Percentiles rank a stretch among this genome's conserved stretches.
phyloP scores from a whole-genome alignment of 2,113 vertebrate genomes.

The Herpetotheres cachinnans region DNA sequence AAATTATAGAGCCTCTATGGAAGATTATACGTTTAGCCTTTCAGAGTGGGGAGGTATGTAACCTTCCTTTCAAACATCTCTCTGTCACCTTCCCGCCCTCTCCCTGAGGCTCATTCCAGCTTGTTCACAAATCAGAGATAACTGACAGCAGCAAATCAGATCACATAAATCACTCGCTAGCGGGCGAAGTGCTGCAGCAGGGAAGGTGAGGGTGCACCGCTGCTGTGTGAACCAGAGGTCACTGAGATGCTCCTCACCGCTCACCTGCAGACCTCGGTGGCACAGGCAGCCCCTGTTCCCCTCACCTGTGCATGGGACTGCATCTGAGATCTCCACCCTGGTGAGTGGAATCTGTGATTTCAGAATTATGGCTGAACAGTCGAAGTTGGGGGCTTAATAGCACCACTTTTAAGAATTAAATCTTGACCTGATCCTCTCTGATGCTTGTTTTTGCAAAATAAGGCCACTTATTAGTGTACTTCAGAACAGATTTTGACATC shows the following conservation, averaged over 20 bases:
- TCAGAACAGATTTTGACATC: background rate
- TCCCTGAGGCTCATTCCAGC: constrained; percentile 60
- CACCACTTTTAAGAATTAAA: background rate
- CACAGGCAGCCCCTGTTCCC: fast-evolving
- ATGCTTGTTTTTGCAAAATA: background rate
- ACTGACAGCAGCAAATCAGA: constrained; percentile 45
- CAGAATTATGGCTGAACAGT: background rate
- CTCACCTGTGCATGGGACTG: fast-evolving
- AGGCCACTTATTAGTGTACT: background rate
- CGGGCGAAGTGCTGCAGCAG: background rate
- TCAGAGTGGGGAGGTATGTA: background rate
- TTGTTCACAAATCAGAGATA: constrained; percentile 54
- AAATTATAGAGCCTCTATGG: background rate
- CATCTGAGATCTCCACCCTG: fast-evolving
- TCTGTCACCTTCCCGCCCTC: background rate
- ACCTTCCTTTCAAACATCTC: constrained; percentile 10
- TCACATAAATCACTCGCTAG: constrained; percentile 11
- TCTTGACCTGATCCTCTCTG: background rate
- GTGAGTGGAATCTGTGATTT: fast-evolving
- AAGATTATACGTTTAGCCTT: background rate
- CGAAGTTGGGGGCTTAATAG: background rate
- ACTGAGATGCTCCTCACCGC: fast-evolving
- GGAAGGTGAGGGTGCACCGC: background rate
- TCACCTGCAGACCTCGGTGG: fast-evolving
- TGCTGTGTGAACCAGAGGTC: background rate